Base-by-base conservation (phyloP, 2,888 invertebrate species). In the Buathra laborator region DNA sequence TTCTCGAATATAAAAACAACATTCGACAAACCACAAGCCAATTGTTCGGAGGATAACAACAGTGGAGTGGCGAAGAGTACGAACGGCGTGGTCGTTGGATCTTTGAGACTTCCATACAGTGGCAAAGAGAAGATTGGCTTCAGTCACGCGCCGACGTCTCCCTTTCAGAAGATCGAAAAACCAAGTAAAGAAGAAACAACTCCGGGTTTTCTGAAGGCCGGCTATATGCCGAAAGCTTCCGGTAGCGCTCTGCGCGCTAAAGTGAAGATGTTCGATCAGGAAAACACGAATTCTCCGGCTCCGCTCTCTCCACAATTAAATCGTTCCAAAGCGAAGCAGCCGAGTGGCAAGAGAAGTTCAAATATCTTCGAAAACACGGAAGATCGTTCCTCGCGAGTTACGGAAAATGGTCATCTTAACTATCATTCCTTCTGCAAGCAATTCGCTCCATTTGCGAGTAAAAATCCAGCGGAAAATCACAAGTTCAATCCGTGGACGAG, bases 1-100 rank as follows among this genome's bases (percentile, higher is more conserved):
- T 98, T 98, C 92, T 97, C 97, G 0, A 96, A 97, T 89, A 97
- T 98, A 48, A 98, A 97, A 93, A 97, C 97, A 51, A 95, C 96
- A 0, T 98, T 98, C 92, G 98, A 98, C 91, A 95, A 95, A 44
- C 89, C 91, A 12, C 43, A 81, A 12, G n/a, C 66, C 29, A 84
- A 71, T 37, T 59, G n/a, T 12, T 72, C 59, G 16, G 62, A 71
- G 51, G 78, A 76, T 2, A 12, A 12, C 24, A 24, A 9, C 12
- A 74, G 75, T 16, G 12, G 53, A 6, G 7, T 19, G 7, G 64
- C 68, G 12, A 76, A 74, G 62, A 71, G 68, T 14, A 66, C 64
- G n/a, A 76, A 37, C 24, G 84, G 84, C 9, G 70, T 88, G 29
- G 68, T 87, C 24, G 88, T 85, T 0, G 85, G 85, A 5, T 67